Base-by-base conservation (phyloP, 2,888 invertebrate genomes). In the Tenthredo amoena region DNA sequence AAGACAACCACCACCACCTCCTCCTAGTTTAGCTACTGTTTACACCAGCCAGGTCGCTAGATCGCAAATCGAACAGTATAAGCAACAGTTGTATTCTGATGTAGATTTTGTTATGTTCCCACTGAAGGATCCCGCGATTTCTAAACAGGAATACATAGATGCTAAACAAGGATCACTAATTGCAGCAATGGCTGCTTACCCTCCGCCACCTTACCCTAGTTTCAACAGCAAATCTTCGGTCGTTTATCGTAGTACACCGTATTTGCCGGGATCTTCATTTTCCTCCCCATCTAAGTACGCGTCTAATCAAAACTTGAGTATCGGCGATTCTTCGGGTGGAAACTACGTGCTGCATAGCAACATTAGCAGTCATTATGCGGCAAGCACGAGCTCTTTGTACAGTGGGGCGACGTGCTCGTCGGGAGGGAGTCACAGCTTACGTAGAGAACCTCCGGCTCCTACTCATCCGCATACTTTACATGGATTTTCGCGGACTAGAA, bases 31-130 rank as follows among this genome's bases (percentile, higher is more conserved):
- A 4, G 96, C 97, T 0, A 97, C 97, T 0, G 95, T 96, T 0
- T 96, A 96, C 89, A 95, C 96, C 55, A 96, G 95, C 89, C 96
- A 96, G 89, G 94, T 97, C 71, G 96, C 96, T 0, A 94, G 96
- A 26, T 96, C 96, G 37, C 98, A 98, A 91, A 96, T 98, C 87
- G 97, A 98, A 87, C 96, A 97, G 91, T 98, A 98, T 90, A 97
- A 98, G 90, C 97, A 98, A 91, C 98, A 98, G 91, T 95, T 98
- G 85, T 98, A 97, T 90, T 98, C 98, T 86, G 98, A 98, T 91
- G 97, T 98, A 3, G 98, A 98, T 93, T 98, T 98, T 91, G 98
- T 98, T 9, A 97, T 98, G 92, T 98, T 98, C 91, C 98, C 98
- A 0, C 93, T 98, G 87, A 98, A 98, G 94, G 98, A 98, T 93